phyloP scores from a whole-genome alignment of 2,888 invertebrate species.

The Idaea dimidiata region DNA sequence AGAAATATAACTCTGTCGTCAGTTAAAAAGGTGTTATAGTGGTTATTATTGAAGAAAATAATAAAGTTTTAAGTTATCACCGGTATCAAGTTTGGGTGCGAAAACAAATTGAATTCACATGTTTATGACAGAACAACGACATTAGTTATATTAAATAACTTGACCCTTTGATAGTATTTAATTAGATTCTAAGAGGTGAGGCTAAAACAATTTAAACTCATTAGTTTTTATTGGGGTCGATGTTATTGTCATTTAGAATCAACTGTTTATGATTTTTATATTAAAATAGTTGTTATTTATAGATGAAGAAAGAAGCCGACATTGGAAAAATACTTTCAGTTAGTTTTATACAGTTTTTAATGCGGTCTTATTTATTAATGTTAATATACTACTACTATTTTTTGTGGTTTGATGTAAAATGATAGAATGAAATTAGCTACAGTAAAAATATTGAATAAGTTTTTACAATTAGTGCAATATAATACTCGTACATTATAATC shows the following conservation, averaged over 20 bases:
- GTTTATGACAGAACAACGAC: slow-evolving; percentile 33
- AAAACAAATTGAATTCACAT: slow-evolving; percentile 23
- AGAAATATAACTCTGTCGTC: slow-evolving; percentile 14
- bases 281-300: neutral
- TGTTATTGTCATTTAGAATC: slow-evolving; percentile 25
- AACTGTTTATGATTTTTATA: slow-evolving; percentile 25
- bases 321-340: neutral
- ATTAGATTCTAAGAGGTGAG: slow-evolving; percentile 19
- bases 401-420: too few species aligned
- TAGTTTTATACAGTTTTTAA: neutral
- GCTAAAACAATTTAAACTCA: slow-evolving; percentile 30
- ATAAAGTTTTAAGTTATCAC: slow-evolving; percentile 27
- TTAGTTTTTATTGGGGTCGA: slow-evolving; percentile 27
- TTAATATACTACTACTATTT: too few species aligned
- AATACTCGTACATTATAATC: too few species aligned
- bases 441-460: too few species aligned
- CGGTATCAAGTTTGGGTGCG: slow-evolving; percentile 4
- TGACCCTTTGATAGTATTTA: slow-evolving; percentile 21
- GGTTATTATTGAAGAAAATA: slow-evolving; percentile 25
- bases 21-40: slow-evolving; percentile 32
- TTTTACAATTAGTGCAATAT: too few species aligned
- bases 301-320: neutral
- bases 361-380: too few species aligned
- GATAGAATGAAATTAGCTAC: too few species aligned
- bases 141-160: slow-evolving; percentile 30